A percentile compares a stretch with the other conserved stretches of the same genome.
These are phyloP conservation scores for Odontophorus gujanensis DNA, from an alignment of 2,113 vertebrate genomes.

Conservation along the genomic window DNA sequence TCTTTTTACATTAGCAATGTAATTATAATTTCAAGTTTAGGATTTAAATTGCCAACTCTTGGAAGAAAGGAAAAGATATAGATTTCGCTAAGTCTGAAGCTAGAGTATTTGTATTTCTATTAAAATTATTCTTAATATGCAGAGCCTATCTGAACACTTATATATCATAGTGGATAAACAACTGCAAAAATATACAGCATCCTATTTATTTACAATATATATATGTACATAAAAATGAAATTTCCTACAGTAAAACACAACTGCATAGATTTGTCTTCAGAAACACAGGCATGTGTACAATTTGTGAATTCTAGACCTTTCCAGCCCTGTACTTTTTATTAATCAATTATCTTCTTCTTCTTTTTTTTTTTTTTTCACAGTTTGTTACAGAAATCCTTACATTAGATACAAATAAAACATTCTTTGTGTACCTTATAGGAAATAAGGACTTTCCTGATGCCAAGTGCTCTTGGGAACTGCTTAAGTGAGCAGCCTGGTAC, in stretches of 20 bases:
- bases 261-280: slow-evolving; percentile 82
- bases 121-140: slow-evolving; percentile 69
- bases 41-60: slow-evolving; percentile 9
- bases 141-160: slow-evolving; percentile 67
- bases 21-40: slow-evolving; percentile 27
- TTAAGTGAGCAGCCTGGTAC: slow-evolving; percentile 5
- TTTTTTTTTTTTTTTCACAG: slow-evolving; percentile 51
- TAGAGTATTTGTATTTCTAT: slow-evolving; percentile 59
- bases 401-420: slow-evolving; percentile 66
- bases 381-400: slow-evolving; percentile 68
- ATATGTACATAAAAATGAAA: slow-evolving; percentile 77
- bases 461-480: slow-evolving; percentile 1
- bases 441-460: slow-evolving; percentile 46
- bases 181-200: slow-evolving; percentile 88
- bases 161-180: slow-evolving; percentile 73
- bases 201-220: slow-evolving; percentile 85
- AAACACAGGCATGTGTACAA: slow-evolving; percentile 65
- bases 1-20: slow-evolving; percentile 15
- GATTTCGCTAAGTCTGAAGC: slow-evolving; percentile 63
- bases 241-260: slow-evolving; percentile 77
- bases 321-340: slow-evolving; percentile 58
- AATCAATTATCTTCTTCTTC: slow-evolving; percentile 7
- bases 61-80: slow-evolving; percentile 55
- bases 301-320: slow-evolving; percentile 47
- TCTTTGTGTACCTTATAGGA: slow-evolving; percentile 46